Percentiles rank a stretch among this genome's conserved stretches.
phyloP scores from a whole-genome alignment of 2,888 invertebrate genomes.

The Galerucella calmariensis region DNA sequence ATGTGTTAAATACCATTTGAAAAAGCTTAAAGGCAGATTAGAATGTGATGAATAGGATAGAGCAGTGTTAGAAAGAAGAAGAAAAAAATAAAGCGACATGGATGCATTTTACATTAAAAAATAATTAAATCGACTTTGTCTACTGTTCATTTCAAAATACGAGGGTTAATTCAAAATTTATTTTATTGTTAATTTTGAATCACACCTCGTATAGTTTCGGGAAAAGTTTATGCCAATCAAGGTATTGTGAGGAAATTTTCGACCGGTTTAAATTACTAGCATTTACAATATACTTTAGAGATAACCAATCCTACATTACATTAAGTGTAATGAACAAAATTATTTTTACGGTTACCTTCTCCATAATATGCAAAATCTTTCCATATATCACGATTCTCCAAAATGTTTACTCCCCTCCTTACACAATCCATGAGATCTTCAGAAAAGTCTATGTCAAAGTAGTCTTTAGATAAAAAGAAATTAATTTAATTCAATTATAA shows the following conservation, averaged over 20 bases:
- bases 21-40: slow-evolving; percentile 6
- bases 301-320: too few relatives aligned
- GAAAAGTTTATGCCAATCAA: too few relatives aligned
- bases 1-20: slow-evolving; percentile 14
- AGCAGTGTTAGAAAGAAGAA: not conserved
- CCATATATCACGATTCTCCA: slow-evolving; percentile 45
- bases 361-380: slow-evolving; percentile 38
- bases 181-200: too few relatives aligned
- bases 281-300: too few relatives aligned
- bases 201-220: too few relatives aligned
- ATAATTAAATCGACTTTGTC: too few relatives aligned
- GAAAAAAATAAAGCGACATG: slow-evolving; percentile 9
- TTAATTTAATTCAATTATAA: slow-evolving; percentile 19
- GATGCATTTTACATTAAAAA: slow-evolving; percentile 34
- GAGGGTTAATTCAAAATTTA: too few relatives aligned
- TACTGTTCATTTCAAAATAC: too few relatives aligned
- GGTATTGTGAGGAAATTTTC: too few relatives aligned
- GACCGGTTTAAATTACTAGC: too few relatives aligned
- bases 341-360: slow-evolving; percentile 19
- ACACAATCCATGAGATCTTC: slow-evolving; percentile 39
- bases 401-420: slow-evolving; percentile 39
- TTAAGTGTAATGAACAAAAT: not conserved
- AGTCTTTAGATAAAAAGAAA: slow-evolving; percentile 35
- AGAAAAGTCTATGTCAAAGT: slow-evolving; percentile 42
- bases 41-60: slow-evolving; percentile 9